Conservation (phyloP, 2,797 vertebrate species). For the Sparus aurata region DNA sequence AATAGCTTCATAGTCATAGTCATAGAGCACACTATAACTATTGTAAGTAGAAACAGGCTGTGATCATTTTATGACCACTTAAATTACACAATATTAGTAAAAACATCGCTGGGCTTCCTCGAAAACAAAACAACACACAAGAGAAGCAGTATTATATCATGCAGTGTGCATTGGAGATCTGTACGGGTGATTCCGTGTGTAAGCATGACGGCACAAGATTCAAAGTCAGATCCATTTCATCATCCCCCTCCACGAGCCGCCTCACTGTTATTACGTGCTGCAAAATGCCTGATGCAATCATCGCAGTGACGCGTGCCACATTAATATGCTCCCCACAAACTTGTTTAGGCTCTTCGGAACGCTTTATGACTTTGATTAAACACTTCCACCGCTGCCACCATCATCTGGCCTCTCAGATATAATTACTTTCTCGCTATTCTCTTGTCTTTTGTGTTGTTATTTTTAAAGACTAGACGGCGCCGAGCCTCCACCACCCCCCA, state of each 20-base stretch:
- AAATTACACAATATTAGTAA: neutral
- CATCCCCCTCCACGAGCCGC: neutral
- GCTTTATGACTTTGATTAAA: constrained; percentile 84
- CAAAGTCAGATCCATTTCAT: constrained; percentile 52
- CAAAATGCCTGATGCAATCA: constrained; percentile 70
- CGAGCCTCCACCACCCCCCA: constrained; percentile 1
- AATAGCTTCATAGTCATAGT: neutral
- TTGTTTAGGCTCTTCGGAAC: constrained; percentile 72
- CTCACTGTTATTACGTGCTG: constrained; percentile 35
- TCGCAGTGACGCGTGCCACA: constrained; percentile 45
- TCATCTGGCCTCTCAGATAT: constrained; percentile 78
- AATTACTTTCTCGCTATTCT: constrained; percentile 80
- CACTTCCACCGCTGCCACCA: constrained; percentile 73
- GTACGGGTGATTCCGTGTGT: constrained; percentile 2
- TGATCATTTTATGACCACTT: neutral
- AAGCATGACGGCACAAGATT: constrained; percentile 21
- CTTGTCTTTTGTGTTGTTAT: constrained; percentile 47
- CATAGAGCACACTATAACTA: neutral
- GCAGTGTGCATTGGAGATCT: neutral
- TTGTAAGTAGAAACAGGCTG: neutral
- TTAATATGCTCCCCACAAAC: constrained; percentile 74
- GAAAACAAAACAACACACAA: neutral
- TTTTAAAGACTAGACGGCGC: constrained; percentile 18
- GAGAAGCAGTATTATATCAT: no score
- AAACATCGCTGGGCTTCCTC: neutral